Percentiles rank a stretch among this genome's conserved stretches.
phyloP scores from a whole-genome alignment of 2,888 invertebrate species.

The Lamellibrachia columna region DNA sequence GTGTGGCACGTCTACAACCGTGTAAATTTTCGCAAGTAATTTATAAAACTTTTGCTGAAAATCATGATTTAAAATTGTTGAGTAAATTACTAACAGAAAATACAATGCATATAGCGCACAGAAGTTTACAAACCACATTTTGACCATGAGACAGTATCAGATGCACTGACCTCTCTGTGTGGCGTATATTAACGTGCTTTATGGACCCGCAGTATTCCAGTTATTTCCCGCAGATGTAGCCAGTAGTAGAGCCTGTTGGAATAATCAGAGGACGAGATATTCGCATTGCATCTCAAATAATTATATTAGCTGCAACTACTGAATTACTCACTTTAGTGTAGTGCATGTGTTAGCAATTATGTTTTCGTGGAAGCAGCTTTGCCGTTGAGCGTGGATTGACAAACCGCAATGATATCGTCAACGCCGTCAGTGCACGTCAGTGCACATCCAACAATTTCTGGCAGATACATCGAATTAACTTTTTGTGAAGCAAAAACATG shows the following conservation, averaged over 20 bases:
- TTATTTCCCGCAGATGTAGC: not conserved
- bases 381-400: not conserved
- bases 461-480: conserved; percentile 1
- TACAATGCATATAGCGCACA: not conserved
- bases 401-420: not conserved
- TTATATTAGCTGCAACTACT: not conserved
- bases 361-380: conserved; percentile 1
- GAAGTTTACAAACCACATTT: not conserved
- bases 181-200: not conserved
- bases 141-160: not conserved
- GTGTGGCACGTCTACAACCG: too few relatives aligned
- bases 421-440: not conserved
- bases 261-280: not conserved
- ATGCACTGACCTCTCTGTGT: not conserved
- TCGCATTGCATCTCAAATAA: not conserved
- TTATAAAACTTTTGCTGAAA: too few relatives aligned
- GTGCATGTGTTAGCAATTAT: not conserved
- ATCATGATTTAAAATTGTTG: too few relatives aligned
- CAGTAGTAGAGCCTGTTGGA: not conserved
- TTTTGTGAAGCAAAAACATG: not conserved
- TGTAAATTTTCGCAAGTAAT: too few relatives aligned
- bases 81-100: too few relatives aligned
- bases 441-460: not conserved
- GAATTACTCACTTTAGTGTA: not conserved
- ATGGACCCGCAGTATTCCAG: not conserved